These are phyloP conservation scores for Tethya wilhelma DNA, from an alignment of 37 sponge, comb jelly and placozoan genomes.

Conservation along the genomic window DNA sequence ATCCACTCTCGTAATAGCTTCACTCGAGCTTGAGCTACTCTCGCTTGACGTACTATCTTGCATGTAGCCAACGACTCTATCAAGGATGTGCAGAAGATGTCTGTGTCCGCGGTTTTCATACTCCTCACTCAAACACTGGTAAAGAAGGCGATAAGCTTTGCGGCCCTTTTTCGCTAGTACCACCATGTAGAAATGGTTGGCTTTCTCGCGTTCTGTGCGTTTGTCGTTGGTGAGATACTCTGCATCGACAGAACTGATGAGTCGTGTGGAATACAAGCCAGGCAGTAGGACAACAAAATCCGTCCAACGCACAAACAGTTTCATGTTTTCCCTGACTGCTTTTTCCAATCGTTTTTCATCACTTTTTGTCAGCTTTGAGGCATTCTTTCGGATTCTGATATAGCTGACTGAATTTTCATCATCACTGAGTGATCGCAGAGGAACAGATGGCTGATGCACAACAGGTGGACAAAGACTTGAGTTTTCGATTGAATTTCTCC, in stretches of 20 bases:
- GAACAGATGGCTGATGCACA: too few species aligned
- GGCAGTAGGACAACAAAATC: not conserved
- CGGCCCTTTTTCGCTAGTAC: not conserved
- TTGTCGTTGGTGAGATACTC: not conserved
- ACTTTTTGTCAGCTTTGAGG: too few species aligned
- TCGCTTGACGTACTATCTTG: too few species aligned
- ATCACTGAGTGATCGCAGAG: too few species aligned
- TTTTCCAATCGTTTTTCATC: too few species aligned
- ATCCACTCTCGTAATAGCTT: too few species aligned
- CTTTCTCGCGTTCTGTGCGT: not conserved
- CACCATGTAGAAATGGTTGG: not conserved
- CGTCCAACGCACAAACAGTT: not conserved
- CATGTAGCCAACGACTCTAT: too few species aligned
- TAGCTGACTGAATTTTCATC: too few species aligned
- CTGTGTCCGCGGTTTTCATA: not conserved
- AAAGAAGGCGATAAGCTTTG: not conserved
- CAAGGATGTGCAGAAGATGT: not conserved
- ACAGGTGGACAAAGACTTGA: too few species aligned
- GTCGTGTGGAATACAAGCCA: not conserved
- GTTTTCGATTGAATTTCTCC: too few species aligned
- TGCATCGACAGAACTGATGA: not conserved
- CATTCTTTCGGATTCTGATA: too few species aligned
- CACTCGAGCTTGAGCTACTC: too few species aligned
- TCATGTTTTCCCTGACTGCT: not conserved
- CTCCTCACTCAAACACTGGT: not conserved